A percentile compares a stretch with the other conserved stretches of the same genome.
Conservation (phyloP, 1,140 invertebrate species). For the Ectropis grisescens region DNA sequence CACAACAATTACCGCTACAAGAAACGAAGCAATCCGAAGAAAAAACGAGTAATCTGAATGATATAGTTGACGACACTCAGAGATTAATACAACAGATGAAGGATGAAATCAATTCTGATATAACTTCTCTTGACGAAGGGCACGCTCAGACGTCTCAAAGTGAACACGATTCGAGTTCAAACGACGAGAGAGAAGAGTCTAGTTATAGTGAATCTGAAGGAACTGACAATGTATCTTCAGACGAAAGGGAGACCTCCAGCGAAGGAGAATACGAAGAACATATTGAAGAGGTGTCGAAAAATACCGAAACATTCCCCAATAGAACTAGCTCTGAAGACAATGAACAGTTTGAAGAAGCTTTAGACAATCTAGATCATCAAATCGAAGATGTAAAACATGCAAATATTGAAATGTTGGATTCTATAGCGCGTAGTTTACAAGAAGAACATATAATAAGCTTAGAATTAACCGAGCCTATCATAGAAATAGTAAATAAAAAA, state of each 20-base stretch:
- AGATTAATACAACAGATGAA: constrained; percentile 74
- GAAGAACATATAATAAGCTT: constrained; percentile 37
- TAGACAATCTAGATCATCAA: constrained; percentile 53
- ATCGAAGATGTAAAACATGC: constrained; percentile 42
- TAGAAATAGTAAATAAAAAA: neutral
- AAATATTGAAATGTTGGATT: constrained; percentile 53
- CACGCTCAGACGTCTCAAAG: constrained; percentile 50
- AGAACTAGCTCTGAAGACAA: constrained; percentile 68
- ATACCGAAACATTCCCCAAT: constrained; percentile 14
- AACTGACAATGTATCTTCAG: constrained; percentile 43
- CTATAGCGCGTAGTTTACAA: constrained; percentile 49
- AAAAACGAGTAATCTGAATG: constrained; percentile 65
- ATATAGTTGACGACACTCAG: constrained; percentile 72
- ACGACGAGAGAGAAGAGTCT: constrained; percentile 69
- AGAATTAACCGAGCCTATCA: constrained; percentile 18
- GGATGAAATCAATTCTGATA: constrained; percentile 73
- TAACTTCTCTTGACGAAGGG: constrained; percentile 66
- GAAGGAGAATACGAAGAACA: constrained; percentile 27
- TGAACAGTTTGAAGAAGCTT: constrained; percentile 63
- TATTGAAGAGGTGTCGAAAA: constrained; percentile 17
- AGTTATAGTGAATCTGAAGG: constrained; percentile 59
- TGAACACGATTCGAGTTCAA: constrained; percentile 57
- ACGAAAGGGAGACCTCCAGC: constrained; percentile 43
- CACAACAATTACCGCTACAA: too few relatives aligned
- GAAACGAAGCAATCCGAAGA: constrained; percentile 13